Conservation (phyloP, 2,888 invertebrate genomes). For the Idaea straminata region DNA sequence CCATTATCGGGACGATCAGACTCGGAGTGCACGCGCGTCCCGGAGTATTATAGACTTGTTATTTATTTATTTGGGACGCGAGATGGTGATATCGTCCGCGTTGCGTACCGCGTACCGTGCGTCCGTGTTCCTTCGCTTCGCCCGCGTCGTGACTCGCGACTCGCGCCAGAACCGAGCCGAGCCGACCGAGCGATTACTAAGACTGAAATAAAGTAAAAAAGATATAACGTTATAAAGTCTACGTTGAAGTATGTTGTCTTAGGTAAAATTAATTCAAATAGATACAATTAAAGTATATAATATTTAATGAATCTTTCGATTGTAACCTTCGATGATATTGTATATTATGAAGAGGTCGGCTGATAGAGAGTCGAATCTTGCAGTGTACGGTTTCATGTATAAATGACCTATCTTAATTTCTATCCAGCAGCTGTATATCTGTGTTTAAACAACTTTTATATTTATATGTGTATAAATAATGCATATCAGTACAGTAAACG, state of each 20-base stretch:
- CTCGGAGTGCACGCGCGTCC: constrained; percentile 60
- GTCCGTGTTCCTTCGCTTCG: constrained; percentile 38
- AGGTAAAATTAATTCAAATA: constrained; percentile 78
- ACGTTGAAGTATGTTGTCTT: constrained; percentile 76
- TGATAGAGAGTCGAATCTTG: constrained; percentile 64
- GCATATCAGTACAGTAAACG: constrained; percentile 76
- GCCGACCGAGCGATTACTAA: constrained; percentile 75
- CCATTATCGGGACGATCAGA: constrained; percentile 73
- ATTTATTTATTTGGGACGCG: constrained; percentile 74
- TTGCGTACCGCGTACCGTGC: constrained; percentile 27
- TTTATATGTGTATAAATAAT: constrained; percentile 68
- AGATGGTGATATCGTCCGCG: constrained; percentile 29
- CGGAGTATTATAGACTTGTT: constrained; percentile 74
- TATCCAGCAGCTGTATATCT: constrained; percentile 73
- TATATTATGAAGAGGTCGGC: constrained; percentile 65
- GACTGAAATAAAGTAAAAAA: constrained; percentile 77
- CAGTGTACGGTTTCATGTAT: constrained; percentile 72
- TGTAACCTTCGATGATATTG: constrained; percentile 64
- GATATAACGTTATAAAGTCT: constrained; percentile 75
- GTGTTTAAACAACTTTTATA: constrained; percentile 81
- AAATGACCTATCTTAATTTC: constrained; percentile 72
- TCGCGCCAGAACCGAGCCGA: constrained; percentile 72
- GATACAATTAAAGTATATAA: constrained; percentile 74
- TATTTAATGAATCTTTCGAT: constrained; percentile 75
- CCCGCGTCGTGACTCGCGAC: constrained; percentile 53